Conservation (phyloP, 2,888 invertebrate species). For the Acanthosepion pharaonis region DNA sequence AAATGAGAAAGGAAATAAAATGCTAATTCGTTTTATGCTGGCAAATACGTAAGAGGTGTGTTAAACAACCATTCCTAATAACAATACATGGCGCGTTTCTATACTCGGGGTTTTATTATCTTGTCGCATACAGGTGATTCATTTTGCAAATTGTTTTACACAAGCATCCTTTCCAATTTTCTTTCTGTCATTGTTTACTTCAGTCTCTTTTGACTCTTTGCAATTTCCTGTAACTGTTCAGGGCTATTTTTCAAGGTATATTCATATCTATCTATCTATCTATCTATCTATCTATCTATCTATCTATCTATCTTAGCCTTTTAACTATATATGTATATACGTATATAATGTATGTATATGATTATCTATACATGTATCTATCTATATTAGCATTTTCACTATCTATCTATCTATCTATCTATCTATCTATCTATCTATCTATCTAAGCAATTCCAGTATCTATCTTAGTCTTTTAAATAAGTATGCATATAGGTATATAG, state of each 20-base stretch:
- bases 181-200: neutral
- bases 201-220: neutral
- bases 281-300: no score
- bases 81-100: neutral
- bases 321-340: no score
- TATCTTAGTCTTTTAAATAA: no score
- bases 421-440: no score
- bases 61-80: neutral
- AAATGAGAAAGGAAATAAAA: neutral
- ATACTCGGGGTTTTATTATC: neutral
- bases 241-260: no score
- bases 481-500: no score
- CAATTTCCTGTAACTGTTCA: neutral
- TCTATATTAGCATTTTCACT: no score
- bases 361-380: no score
- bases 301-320: no score
- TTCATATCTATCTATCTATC: neutral
- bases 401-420: no score
- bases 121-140: neutral
- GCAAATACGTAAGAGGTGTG: neutral
- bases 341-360: no score
- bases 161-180: neutral
- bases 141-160: slow-evolving; percentile 21
- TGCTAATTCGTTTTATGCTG: neutral
- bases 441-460: no score